Percentiles rank a stretch among this genome's conserved stretches.
Evolutionary conservation across 2,888 invertebrate species (phyloP).

Genomic region (Dasysyrphus albostriatus): DNA sequence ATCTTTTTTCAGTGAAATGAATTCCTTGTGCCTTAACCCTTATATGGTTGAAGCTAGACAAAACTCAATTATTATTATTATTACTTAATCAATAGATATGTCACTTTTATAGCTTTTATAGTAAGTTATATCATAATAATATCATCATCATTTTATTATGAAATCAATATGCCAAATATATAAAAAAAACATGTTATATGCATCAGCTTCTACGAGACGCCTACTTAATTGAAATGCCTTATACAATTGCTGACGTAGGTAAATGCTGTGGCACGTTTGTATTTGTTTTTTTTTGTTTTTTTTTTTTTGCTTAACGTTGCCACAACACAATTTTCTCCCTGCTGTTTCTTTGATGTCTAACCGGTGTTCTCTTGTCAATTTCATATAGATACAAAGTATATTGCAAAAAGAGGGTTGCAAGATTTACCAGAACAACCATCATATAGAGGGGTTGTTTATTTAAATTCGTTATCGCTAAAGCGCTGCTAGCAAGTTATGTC

Average conservation of each 20-base stretch:
- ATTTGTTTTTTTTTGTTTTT: not conserved
- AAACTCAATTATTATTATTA: too few species aligned
- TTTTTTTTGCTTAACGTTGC: not conserved
- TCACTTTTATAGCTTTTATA: too few species aligned
- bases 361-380: constrained; percentile 35
- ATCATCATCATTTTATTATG: constrained; percentile 1
- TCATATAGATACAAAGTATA: not conserved
- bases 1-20: too few species aligned
- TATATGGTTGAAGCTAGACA: too few species aligned
- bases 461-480: constrained; percentile 57
- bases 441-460: constrained; percentile 50
- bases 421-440: constrained; percentile 8
- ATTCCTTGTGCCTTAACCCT: too few species aligned
- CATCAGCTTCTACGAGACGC: constrained; percentile 1
- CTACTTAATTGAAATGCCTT: constrained; percentile 57
- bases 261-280: constrained; percentile 35
- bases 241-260: constrained; percentile 60
- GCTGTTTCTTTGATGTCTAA: constrained; percentile 2
- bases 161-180: constrained; percentile 3
- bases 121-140: not conserved
- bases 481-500: constrained; percentile 27
- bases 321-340: not conserved
- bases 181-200: not conserved
- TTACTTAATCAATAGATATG: too few species aligned
- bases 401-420: constrained; percentile 12